These are phyloP conservation scores for Aeoliscus strigatus DNA, from an alignment of 2,797 vertebrate species.

Conservation along the genomic window DNA sequence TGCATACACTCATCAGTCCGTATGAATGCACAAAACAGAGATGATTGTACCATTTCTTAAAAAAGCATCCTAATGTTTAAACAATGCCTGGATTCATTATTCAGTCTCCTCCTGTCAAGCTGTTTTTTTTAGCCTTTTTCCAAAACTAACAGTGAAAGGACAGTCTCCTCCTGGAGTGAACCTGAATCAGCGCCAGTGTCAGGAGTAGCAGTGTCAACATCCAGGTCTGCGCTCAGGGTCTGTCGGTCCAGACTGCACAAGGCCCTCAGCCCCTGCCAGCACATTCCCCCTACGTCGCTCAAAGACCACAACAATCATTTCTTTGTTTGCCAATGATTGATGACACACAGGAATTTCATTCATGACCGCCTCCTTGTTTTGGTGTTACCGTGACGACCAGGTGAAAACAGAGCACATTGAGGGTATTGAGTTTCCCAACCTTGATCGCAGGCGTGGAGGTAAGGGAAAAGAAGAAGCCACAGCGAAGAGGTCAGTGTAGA, in stretches of 20 bases:
- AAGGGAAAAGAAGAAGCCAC: slow-evolving; percentile 32
- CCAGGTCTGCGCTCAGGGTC: slow-evolving; percentile 48
- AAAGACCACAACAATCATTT: slow-evolving; percentile 53
- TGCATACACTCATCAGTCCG: not conserved
- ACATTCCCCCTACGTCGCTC: slow-evolving; percentile 50
- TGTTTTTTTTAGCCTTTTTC: not conserved
- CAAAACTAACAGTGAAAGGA: slow-evolving; percentile 1
- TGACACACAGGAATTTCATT: slow-evolving; percentile 70
- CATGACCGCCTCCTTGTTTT: slow-evolving; percentile 60
- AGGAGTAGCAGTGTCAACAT: slow-evolving; percentile 61
- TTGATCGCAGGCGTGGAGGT: slow-evolving; percentile 48
- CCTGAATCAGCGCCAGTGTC: slow-evolving; percentile 53
- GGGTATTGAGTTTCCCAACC: slow-evolving; percentile 62
- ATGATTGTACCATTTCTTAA: not conserved
- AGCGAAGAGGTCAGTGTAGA: slow-evolving; percentile 47
- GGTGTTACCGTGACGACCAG: slow-evolving; percentile 73
- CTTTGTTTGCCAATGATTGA: slow-evolving; percentile 72
- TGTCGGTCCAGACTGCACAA: slow-evolving; percentile 31
- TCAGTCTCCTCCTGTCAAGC: not conserved
- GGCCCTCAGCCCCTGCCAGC: slow-evolving; percentile 47
- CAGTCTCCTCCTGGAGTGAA: slow-evolving; percentile 15
- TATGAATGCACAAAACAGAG: no score
- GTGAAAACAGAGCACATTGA: slow-evolving; percentile 58
- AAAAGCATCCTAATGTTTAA: not conserved
- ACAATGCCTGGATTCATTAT: slow-evolving; percentile 1